phyloP scores from a whole-genome alignment of 2,797 vertebrate species.

The Channa striata region DNA sequence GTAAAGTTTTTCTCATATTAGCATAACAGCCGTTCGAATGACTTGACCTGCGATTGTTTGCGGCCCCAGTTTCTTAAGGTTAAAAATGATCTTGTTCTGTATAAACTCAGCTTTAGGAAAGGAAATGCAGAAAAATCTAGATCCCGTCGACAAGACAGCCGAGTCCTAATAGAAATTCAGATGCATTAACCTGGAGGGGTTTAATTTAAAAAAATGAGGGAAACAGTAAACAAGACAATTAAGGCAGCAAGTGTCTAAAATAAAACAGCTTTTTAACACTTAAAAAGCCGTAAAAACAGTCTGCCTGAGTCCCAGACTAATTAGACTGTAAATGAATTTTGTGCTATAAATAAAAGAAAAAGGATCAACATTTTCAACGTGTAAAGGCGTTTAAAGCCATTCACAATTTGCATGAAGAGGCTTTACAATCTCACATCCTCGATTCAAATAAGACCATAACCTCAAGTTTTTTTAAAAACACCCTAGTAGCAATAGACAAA shows the following conservation, averaged over 20 bases:
- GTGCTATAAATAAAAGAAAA: not conserved
- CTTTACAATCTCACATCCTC: no score
- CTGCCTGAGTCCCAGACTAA: constrained; percentile 38
- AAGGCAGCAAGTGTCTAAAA: constrained; percentile 33
- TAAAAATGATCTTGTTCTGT: constrained; percentile 16
- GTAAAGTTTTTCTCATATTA: constrained; percentile 28
- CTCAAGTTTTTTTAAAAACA: no score
- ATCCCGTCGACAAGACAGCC: constrained; percentile 12
- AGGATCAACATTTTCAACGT: not conserved
- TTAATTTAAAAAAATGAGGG: constrained; percentile 26
- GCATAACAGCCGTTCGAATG: constrained; percentile 19
- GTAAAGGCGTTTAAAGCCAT: not conserved
- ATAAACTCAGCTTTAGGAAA: not conserved
- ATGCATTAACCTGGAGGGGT: constrained; percentile 42
- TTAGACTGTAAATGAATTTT: constrained; percentile 37
- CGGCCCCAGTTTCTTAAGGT: no score
- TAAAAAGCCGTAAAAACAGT: constrained; percentile 38
- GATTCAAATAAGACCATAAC: no score
- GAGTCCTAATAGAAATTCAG: constrained; percentile 12
- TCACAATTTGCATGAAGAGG: no score
- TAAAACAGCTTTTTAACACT: constrained; percentile 36
- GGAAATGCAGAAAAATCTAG: constrained; percentile 3
- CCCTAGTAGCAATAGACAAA: no score
- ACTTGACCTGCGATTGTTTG: constrained; percentile 31
- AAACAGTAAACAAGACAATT: constrained; percentile 54